A percentile compares a stretch with the other conserved stretches of the same genome.
Conservation (phyloP, 1,140 invertebrate genomes). For the Drosophila baimaii region DNA sequence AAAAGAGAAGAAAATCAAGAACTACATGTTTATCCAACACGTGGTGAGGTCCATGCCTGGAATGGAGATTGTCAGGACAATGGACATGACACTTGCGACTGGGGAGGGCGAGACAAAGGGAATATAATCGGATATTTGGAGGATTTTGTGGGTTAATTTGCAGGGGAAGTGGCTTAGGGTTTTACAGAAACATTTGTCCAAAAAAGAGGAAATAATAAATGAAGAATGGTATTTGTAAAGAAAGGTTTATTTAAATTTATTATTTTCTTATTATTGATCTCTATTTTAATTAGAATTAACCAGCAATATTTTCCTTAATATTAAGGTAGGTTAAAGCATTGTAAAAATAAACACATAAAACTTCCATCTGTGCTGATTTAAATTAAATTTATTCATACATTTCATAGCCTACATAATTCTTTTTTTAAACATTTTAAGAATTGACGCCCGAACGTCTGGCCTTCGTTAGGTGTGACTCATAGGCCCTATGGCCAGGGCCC, state of each 20-base stretch:
- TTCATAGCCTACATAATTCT: not conserved
- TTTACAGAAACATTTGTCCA: conserved; percentile 11
- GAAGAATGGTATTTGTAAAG: not conserved
- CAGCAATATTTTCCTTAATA: not conserved
- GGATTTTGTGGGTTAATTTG: conserved; percentile 43
- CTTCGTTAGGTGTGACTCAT: conserved; percentile 1
- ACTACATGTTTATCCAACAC: conserved; percentile 62
- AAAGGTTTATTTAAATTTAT: not conserved
- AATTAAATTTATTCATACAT: not conserved
- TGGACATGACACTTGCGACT: conserved; percentile 57
- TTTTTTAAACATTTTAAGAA: not conserved
- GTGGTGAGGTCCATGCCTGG: conserved; percentile 44
- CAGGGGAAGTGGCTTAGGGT: conserved; percentile 15
- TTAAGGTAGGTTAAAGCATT: too few relatives aligned
- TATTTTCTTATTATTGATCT: too few relatives aligned
- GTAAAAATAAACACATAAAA: too few relatives aligned
- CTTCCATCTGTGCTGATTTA: too few relatives aligned
- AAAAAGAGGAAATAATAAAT: not conserved
- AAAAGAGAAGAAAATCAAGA: conserved; percentile 23
- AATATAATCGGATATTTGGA: conserved; percentile 20
- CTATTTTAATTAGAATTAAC: not conserved
- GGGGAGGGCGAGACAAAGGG: conserved; percentile 20
- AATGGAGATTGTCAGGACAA: conserved; percentile 12
- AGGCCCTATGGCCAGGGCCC: not conserved
- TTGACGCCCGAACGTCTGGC: conserved; percentile 27